Evolutionary conservation across 2,888 invertebrate species (phyloP), one percentile per base, ranked within the genome.

Genomic region (Campoplex nolae): DNA sequence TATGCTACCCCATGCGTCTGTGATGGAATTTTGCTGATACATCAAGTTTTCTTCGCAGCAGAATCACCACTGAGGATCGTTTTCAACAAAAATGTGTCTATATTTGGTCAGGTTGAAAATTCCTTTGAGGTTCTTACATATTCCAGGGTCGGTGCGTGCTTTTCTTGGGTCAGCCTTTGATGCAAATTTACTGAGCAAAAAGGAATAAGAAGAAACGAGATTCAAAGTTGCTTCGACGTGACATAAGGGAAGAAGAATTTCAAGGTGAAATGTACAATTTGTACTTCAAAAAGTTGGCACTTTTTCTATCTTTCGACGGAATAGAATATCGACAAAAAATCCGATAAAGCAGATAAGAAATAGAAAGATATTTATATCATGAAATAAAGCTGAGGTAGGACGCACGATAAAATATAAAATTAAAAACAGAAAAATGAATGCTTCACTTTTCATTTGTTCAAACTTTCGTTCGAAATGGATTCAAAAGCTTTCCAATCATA

Each of bases 131-230:
- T 48, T 62, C 35, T 28, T 56, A 70, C 48, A 35, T 68, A 75
- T 42, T 74, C 58, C 73, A 48, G 58, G 74, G 74, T 58, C 74
- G 23, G 58, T 67, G 67, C 79, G 79, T 68, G 79, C 58, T 58
- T n/a, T 9, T 23, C 38, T 35, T 18, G 35, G 74, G 79, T 54
- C 13, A 56, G 28, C 48, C 18, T 48, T 74, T 51, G 32, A 38
- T 28, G 48, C 56, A 48, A 67, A 32, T 58, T 54, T 38, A 13
- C 42, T 48, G 38, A 58, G 56, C 56, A 35, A 35, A 38, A 67
- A 45, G 54, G 13, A 58, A 75, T 67, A 51, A 16, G 16, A 9
- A 35, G 16, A 58, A 28, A 75, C 42, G 42, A 42, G 32, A 18
- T 58, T 54, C 1, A 9, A 54, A 28, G 42, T n/a, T 48, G 4